Evolutionary conservation across 2,113 vertebrate genomes (phyloP).

Genomic region (Rissa tridactyla): DNA sequence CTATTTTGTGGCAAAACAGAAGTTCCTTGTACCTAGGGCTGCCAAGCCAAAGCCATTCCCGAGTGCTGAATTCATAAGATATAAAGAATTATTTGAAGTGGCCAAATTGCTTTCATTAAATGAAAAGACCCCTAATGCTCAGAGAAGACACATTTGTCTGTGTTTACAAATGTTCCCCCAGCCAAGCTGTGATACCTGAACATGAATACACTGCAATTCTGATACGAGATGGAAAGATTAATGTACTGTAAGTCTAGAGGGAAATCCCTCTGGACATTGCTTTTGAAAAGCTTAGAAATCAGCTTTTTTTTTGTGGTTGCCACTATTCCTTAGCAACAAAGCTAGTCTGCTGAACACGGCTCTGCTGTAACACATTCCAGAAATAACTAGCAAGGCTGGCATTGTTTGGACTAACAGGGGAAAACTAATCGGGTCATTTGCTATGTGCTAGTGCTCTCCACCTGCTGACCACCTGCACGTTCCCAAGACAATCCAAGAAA

Average conservation of each 20-base stretch:
- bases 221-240: slow-evolving; percentile 16
- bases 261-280: slow-evolving; percentile 46
- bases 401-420: background rate
- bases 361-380: slow-evolving; percentile 34
- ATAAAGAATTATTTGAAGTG: background rate
- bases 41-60: background rate
- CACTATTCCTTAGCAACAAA: slow-evolving; percentile 58
- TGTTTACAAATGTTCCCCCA: slow-evolving; percentile 14
- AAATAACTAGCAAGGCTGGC: slow-evolving; percentile 31
- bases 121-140: background rate
- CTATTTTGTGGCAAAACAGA: background rate
- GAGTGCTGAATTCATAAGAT: background rate
- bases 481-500: background rate
- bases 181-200: slow-evolving; percentile 18
- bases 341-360: background rate
- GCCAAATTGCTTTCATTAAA: background rate
- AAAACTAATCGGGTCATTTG: slow-evolving; percentile 7
- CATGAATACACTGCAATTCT: background rate
- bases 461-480: background rate
- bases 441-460: background rate
- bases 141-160: background rate
- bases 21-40: background rate
- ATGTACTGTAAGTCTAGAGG: background rate
- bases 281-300: slow-evolving; percentile 45
- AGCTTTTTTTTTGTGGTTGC: background rate